Evolutionary conservation across 2,888 invertebrate genomes (phyloP), one percentile per base, ranked within the genome.

Genomic region (Tachina fera): DNA sequence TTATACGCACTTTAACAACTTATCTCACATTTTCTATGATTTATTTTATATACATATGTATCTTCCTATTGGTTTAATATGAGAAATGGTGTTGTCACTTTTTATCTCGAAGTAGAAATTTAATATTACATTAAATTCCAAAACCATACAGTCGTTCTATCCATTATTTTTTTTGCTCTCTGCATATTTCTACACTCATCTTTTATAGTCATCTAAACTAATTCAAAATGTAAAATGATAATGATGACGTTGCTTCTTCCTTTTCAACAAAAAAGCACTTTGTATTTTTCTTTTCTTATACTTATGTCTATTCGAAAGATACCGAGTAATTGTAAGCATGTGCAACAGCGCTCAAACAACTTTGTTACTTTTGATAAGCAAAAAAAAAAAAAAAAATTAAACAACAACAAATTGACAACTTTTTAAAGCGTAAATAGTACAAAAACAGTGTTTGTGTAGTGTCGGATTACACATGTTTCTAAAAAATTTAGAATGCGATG

Each of bases 161-260:
- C 56, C 58, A 65, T 45, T 75, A 22, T 43, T 77, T 72, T 83
- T 43, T 77, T 72, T 83, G 16, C 6, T 53, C 51, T n/a, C 22
- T 77, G 6, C 2, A 65, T 61, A 67, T 67, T 47, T 75, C n/a
- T n/a, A 39, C 9, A 58, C 65, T 76, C 47, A 39, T 75, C 19
- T 68, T 80, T 58, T n/a, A 41, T 58, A 47, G 9, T 49, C 49
- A 47, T 53, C 16, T 61, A 39, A 81, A 61, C 53, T 75, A 63
- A 81, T 70, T 65, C 19, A 31, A 81, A 61, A 68, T 61, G 81
- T 61, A 53, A 81, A 68, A 61, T 47, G 53, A 81, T 75, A 81
- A 81, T 53, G 67, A 81, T 75, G 81, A 75, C 75, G 81, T 70
- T 81, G 68, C 70, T 81, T 81, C 68, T 75, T 81, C 68, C 81